Base-by-base conservation (phyloP, 2,888 invertebrate species). In the Eilema depressum region DNA sequence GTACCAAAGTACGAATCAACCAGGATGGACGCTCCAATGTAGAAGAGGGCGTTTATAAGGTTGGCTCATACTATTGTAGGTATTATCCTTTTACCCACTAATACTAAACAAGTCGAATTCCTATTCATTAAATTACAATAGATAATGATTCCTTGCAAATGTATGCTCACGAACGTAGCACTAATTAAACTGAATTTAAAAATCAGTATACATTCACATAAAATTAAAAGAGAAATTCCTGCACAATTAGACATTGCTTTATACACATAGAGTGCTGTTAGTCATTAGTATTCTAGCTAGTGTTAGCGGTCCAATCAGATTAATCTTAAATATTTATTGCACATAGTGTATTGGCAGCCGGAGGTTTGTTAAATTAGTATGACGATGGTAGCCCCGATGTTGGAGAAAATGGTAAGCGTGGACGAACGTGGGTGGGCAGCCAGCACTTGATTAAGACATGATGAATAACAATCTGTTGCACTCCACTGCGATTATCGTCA, bases 301-400 rank as follows among this genome's bases (percentile, higher is more conserved):
- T 88, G 80, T 83, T 84, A 83, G 85, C 85, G 82, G 71, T 86
- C 88, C 91, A 92, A 95, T 95, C 95, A 91, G 94, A 94, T 94
- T 93, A 93, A 94, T 94, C 93, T 94, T 93, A 94, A 95, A 95
- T 95, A 95, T 95, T 95, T 95, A 95, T 95, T 95, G 93, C 93
- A 90, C 93, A 94, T 89, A 90, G 90, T 88, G 88, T 86, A 90
- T 90, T 91, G 91, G 92, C 88, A 92, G 89, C 88, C 88, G 87
- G 88, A 89, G 90, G 83, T 89, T 85, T 81, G 87, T 80, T 90
- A 91, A 94, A 95, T 95, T 95, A 94, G 95, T 94, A 95, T 95
- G 91, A 93, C 87, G 92, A 94, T 94, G 91, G 90, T 84, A 87
- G 84, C 90, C 83, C 91, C 87, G 94, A 94, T 95, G 94, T 91